Evolutionary conservation across 1,140 invertebrate genomes (phyloP), one percentile per base, ranked within the genome.

Genomic region (Goniozus legneri): DNA sequence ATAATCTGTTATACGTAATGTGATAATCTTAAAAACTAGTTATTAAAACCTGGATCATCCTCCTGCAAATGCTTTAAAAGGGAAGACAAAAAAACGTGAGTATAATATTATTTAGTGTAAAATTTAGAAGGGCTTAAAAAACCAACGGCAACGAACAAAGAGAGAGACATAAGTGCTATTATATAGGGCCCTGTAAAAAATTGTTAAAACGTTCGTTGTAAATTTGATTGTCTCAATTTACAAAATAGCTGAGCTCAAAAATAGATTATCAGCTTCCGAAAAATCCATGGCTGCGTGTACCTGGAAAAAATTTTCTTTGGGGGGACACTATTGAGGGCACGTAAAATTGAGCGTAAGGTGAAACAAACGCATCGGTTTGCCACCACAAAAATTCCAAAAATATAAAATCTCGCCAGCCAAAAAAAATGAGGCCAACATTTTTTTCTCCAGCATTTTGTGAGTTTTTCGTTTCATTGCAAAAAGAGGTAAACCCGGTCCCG

Each of bases 31-130:
- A 75, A 75, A 46, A 65, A 74, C 69, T 73, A 74, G 66, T 60
- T 69, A 69, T 61, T 73, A 72, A 73, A 75, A 74, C 71, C 74
- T 76, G 74, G 68, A 65, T 71, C 68, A 72, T 74, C 72, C 72
- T 75, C 74, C 74, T 76, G 72, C 67, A 76, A 76, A 74, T 72
- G 72, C 71, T 68, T 75, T 63, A 73, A n/a, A n/a, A 73, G 66
- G 65, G 66, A 73, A 71, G 67, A 73, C 46, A 71, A 73, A 75
- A 71, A 73, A 65, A 67, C 46, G 57, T 71, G 62, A 70, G 60
- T 71, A 64, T 56, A 52, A 60, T 61, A 27, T 27, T 10, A 27
- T 27, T 27, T 6, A 27, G 24, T 27, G 10, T 27, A 27, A 27
- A 27, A 27, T 27, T 4, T 4, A 27, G 12, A 40, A 35, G 54